Percentiles rank a stretch among this genome's conserved stretches.
phyloP scores from a whole-genome alignment of 2,888 invertebrate species.

The Ligdia adustata region DNA sequence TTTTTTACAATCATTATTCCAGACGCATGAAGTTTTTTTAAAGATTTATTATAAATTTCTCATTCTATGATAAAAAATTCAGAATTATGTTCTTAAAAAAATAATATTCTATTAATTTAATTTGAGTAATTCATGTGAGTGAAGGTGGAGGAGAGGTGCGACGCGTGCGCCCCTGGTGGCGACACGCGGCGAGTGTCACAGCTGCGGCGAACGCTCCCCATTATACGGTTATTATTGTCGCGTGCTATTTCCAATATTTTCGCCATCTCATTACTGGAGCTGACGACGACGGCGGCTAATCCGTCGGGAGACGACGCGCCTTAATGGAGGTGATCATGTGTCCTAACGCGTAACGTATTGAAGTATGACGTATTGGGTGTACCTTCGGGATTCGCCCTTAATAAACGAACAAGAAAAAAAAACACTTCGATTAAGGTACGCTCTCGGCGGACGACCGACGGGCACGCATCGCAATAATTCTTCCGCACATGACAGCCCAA shows the following conservation, averaged over 20 bases:
- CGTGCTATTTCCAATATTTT: conserved; percentile 77
- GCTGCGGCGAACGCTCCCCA: conserved; percentile 58
- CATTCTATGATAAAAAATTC: too few relatives aligned
- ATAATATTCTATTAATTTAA: too few relatives aligned
- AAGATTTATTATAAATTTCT: too few relatives aligned
- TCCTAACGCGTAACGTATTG: conserved; percentile 77
- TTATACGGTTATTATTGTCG: conserved; percentile 73
- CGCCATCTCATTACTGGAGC: conserved; percentile 77
- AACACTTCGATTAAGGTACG: conserved; percentile 54
- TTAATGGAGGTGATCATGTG: conserved; percentile 81
- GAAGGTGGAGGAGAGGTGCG: conserved; percentile 29
- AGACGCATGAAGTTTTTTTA: too few relatives aligned
- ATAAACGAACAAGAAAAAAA: conserved; percentile 69
- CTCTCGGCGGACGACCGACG: conserved; percentile 46
- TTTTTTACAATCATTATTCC: too few relatives aligned
- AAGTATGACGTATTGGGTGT: conserved; percentile 77
- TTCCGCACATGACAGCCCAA: conserved; percentile 64
- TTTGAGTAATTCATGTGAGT: neutral
- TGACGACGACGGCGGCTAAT: conserved; percentile 65
- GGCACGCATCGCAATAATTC: conserved; percentile 66
- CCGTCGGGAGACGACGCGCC: conserved; percentile 75
- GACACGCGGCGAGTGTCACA: conserved; percentile 52
- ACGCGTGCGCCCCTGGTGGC: conserved; percentile 61
- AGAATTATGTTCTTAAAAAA: too few relatives aligned
- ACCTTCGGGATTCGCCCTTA: conserved; percentile 66